These are phyloP conservation scores for Torymus tubicola DNA, from an alignment of 2,888 invertebrate species.

Conservation along the genomic window DNA sequence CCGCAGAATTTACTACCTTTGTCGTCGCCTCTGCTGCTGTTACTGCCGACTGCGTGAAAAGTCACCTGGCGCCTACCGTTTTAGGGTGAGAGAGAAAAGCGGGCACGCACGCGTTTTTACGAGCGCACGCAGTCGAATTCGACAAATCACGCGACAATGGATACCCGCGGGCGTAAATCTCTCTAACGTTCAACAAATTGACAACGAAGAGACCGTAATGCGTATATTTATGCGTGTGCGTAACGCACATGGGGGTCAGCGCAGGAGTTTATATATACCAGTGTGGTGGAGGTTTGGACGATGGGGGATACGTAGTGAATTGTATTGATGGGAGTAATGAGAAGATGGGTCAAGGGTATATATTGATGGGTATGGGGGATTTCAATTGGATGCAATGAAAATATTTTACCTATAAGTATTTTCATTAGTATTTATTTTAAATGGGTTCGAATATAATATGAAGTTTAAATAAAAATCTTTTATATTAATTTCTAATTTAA, in stretches of 20 bases:
- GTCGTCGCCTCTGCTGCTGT: conserved; percentile 4
- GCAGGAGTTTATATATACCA: neutral
- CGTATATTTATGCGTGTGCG: conserved; percentile 22
- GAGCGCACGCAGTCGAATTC: neutral
- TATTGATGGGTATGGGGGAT: too few species aligned
- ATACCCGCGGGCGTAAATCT: conserved; percentile 43
- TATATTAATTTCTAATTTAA: too few species aligned
- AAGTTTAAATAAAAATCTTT: too few species aligned
- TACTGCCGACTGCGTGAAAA: neutral
- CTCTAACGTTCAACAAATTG: conserved; percentile 50
- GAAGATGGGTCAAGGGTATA: too few species aligned
- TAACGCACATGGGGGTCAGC: conserved; percentile 15
- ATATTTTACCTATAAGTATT: too few species aligned
- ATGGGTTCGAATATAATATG: too few species aligned
- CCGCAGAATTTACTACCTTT: conserved; percentile 59
- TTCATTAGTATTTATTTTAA: too few species aligned
- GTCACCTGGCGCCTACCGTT: conserved; percentile 23
- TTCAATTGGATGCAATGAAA: too few species aligned
- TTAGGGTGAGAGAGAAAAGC: conserved; percentile 5
- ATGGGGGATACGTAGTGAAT: neutral
- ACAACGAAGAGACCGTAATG: conserved; percentile 28
- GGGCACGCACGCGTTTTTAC: neutral
- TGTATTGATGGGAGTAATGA: too few species aligned
- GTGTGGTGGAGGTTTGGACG: neutral
- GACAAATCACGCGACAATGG: conserved; percentile 48